Evolutionary conservation across 1,140 invertebrate species (phyloP), one percentile per base, ranked within the genome.

Genomic region (Anagrus nilaparvatae): DNA sequence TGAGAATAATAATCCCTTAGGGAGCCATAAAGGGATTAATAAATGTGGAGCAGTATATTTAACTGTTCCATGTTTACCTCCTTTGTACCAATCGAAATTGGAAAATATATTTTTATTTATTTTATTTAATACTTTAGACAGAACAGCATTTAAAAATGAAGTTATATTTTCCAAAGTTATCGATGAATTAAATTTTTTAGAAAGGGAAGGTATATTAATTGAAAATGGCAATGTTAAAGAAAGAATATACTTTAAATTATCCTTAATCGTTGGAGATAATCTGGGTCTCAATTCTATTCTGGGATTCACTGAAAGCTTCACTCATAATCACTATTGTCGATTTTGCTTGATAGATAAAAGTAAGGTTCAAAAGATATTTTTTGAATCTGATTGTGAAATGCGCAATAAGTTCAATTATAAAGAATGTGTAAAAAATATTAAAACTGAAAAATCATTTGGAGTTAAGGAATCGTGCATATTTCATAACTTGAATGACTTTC

Each of bases 231-330:
- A 32, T 14, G 21, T 31, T 16, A 41, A 14, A 10, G 24, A 24
- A 31, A 32, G 45, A 28, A 32, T 59, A 9, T 42, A 50, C 29
- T 53, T 59, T 43, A 16, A 28, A 30, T 31, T 58, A 34, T 24
- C 14, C 16, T 43, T 52, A 40, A 33, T 59, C 30, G 30, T 52
- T 18, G 58, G 56, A 7, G 58, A 61, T 43, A 61, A 61, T 43
- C 35, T 60, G 24, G 47, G 58, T n/a, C 17, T 58, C 5, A 49
- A 61, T 45, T 32, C 30, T 16, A 34, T 58, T 17, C 35, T 58
- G 12, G 58, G 53, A 17, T 53, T 58, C 23, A 31, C 35, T 13
- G 55, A 58, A 36, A 45, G 41, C 32, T 59, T 61, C 45, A 27
- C 29, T n/a, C 28, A 39, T 19, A 53, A 42, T 42, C 36, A 41